A percentile compares a stretch with the other conserved stretches of the same genome.
Evolutionary conservation across 2,888 invertebrate genomes (phyloP).

Genomic region (Andrena camellia): DNA sequence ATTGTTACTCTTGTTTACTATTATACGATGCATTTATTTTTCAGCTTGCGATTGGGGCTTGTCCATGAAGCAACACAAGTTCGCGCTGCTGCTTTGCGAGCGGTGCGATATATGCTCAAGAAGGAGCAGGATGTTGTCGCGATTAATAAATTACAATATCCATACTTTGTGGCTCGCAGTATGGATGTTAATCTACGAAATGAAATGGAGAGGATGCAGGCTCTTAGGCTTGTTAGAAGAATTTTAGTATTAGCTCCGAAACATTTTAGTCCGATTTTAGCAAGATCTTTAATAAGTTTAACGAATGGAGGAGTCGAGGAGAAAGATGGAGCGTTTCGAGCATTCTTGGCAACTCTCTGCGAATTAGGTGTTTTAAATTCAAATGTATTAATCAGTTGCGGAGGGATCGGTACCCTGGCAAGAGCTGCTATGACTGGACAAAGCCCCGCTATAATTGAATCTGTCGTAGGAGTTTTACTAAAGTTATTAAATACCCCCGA

Average conservation of each 20-base stretch:
- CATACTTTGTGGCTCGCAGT: constrained; percentile 94
- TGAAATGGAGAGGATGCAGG: constrained; percentile 97
- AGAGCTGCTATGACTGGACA: constrained; percentile 94
- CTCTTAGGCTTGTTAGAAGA: constrained; percentile 93
- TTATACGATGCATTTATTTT: constrained; percentile 72
- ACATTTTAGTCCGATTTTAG: constrained; percentile 91
- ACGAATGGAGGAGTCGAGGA: constrained; percentile 92
- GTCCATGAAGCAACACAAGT: constrained; percentile 95
- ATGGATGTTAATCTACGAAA: constrained; percentile 96
- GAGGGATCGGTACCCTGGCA: constrained; percentile 93
- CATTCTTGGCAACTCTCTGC: constrained; percentile 94
- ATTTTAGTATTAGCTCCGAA: constrained; percentile 89
- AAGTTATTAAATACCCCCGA: constrained; percentile 94
- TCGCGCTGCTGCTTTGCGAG: constrained; percentile 94
- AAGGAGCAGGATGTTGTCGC: constrained; percentile 92
- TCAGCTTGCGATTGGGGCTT: constrained; percentile 93
- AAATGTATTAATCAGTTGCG: constrained; percentile 91
- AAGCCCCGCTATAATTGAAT: constrained; percentile 95
- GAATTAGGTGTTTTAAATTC: constrained; percentile 96
- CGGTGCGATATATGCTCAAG: constrained; percentile 93
- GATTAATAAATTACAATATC: constrained; percentile 93
- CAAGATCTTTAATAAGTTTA: constrained; percentile 93
- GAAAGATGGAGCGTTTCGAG: constrained; percentile 93
- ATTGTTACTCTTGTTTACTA: constrained; percentile 11
- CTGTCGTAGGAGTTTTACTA: constrained; percentile 94